Conservation (phyloP, 2,113 vertebrate species). For the Alces alces region DNA sequence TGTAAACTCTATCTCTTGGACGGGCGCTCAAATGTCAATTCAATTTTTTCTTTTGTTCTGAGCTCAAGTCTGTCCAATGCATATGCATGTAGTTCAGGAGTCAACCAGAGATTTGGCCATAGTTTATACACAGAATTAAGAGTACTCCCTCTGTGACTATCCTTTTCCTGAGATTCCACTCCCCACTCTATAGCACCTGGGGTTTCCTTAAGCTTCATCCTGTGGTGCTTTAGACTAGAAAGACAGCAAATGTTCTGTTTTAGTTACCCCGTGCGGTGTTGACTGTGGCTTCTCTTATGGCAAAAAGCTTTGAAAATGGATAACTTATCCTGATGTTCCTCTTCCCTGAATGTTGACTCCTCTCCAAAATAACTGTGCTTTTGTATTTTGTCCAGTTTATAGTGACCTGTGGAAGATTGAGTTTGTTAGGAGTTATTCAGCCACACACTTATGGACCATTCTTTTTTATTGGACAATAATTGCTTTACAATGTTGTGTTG, state of each 20-base stretch:
- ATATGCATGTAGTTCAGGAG: neutral
- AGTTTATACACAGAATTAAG: neutral
- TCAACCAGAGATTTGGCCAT: neutral
- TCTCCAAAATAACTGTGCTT: neutral
- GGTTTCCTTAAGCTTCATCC: neutral
- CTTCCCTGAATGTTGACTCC: neutral
- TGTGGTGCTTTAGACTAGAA: neutral
- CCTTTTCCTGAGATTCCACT: neutral
- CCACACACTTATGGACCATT: neutral
- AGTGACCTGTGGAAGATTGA: neutral
- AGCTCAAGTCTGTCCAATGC: neutral
- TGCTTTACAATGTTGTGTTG: neutral
- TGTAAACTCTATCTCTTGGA: neutral
- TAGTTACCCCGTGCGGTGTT: neutral
- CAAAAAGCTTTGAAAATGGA: neutral
- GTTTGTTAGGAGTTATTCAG: neutral
- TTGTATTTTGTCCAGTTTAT: constrained; percentile 5
- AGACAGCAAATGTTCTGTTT: neutral
- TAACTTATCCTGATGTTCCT: neutral
- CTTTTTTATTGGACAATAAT: neutral
- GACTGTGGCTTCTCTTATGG: neutral
- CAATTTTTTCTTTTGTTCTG: neutral
- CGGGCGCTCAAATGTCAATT: neutral
- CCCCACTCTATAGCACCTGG: neutral
- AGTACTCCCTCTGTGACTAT: neutral